A percentile compares a stretch with the other conserved stretches of the same genome.
These are phyloP conservation scores for Aeoliscus strigatus DNA, from an alignment of 2,797 vertebrate species.

Conservation along the genomic window DNA sequence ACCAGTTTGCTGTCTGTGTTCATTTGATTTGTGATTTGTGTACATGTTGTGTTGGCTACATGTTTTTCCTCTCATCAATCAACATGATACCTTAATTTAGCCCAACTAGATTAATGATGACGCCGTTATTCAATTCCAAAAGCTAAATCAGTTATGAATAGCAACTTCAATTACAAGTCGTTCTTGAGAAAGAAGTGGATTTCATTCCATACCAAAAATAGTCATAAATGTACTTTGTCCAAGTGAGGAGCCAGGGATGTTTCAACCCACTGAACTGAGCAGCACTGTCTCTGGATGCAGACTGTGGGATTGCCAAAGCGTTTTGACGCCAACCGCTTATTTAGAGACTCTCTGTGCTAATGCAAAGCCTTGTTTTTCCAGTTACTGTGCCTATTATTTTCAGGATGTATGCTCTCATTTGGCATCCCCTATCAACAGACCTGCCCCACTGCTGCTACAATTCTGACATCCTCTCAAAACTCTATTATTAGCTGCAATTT, in stretches of 20 bases:
- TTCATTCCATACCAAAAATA: constrained; percentile 47
- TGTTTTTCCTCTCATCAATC: constrained; percentile 36
- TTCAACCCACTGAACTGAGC: constrained; percentile 59
- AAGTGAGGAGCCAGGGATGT: constrained; percentile 51
- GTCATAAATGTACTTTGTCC: constrained; percentile 51
- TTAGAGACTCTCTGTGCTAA: constrained; percentile 45
- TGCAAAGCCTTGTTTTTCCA: constrained; percentile 39
- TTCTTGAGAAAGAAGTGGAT: constrained; percentile 59
- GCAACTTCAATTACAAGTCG: constrained; percentile 61
- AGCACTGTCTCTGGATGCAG: constrained; percentile 49
- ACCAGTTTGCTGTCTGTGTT: constrained; percentile 27
- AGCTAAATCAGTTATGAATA: constrained; percentile 59
- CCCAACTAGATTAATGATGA: constrained; percentile 56
- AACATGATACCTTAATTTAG: constrained; percentile 57
- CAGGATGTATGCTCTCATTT: constrained; percentile 15
- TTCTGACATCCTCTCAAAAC: constrained; percentile 17
- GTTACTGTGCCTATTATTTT: constrained; percentile 39
- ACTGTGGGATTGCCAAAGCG: constrained; percentile 35
- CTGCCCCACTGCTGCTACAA: constrained; percentile 15
- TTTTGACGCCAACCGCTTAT: constrained; percentile 54
- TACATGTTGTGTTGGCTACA: constrained; percentile 54
- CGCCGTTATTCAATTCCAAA: constrained; percentile 55
- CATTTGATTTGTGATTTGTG: too few species aligned
- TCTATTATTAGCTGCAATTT: constrained; percentile 7
- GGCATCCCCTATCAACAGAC: constrained; percentile 20